These are phyloP conservation scores for honey bee (Apis mellifera) DNA, from an alignment of 1,140 invertebrate genomes.

Conservation along the genomic window DNA sequence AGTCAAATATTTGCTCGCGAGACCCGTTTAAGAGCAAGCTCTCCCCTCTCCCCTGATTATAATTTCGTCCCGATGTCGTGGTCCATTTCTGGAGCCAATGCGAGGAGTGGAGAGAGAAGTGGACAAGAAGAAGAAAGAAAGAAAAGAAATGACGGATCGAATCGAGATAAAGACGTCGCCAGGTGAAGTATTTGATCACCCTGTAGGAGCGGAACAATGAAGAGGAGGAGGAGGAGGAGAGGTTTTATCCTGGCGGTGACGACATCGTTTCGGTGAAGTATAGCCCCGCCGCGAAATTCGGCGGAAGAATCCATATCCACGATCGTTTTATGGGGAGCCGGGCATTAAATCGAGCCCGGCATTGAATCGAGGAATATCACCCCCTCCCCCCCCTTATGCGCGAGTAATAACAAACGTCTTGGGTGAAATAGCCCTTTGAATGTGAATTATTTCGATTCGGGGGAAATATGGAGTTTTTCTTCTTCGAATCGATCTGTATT, in stretches of 20 bases:
- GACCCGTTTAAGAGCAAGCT: too few relatives aligned
- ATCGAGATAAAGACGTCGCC: constrained; percentile 55
- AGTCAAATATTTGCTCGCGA: too few relatives aligned
- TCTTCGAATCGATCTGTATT: too few relatives aligned
- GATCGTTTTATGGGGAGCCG: not conserved
- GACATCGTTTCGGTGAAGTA: constrained; percentile 31
- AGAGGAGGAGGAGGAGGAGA: constrained; percentile 1
- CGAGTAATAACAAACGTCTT: not conserved
- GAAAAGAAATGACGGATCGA: not conserved
- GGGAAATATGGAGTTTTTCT: too few relatives aligned
- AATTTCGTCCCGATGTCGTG: too few relatives aligned
- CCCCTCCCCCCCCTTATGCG: too few relatives aligned
- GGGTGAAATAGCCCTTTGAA: not conserved
- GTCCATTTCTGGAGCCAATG: not conserved
- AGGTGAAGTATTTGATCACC: constrained; percentile 36
- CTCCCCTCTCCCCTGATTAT: not conserved
- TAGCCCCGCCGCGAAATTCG: constrained; percentile 12
- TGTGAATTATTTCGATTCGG: not conserved
- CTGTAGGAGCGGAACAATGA: not conserved
- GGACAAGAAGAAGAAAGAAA: not conserved
- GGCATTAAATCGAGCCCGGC: constrained; percentile 25
- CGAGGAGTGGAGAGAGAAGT: too few relatives aligned
- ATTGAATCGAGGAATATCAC: not conserved
- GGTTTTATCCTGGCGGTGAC: constrained; percentile 17
- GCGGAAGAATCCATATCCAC: constrained; percentile 7